Base-by-base conservation (phyloP, 1,140 invertebrate species). In the Antheraea pernyi region DNA sequence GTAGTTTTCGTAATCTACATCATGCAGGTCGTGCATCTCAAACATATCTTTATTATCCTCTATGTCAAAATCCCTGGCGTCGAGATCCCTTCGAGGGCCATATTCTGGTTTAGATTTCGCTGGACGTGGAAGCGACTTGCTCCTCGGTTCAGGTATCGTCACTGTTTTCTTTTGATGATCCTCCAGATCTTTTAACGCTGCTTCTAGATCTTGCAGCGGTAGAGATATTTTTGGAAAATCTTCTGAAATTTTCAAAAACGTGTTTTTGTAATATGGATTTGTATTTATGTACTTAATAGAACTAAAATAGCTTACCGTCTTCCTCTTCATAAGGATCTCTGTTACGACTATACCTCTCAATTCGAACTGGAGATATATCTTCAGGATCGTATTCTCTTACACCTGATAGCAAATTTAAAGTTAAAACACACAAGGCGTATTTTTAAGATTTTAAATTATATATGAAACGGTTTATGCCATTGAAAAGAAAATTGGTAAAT, bases 211-310 rank as follows among this genome's bases (percentile, higher is more conserved):
- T 82, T 88, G 85, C 7, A 92, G 67, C 0, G 90, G 88, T 16
- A 92, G 68, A 2, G 88, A 87, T 68, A 92, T 89, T 75, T 84
- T 90, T 18, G 90, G 90, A 53, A 89, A 91, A 0, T 85, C 84
- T 53, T 85, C 88, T 89, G 82, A 8, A 63, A 70, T n/a, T 48
- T 48, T 48, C 11, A 48, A 11, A 13, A 48, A 48, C 9, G 37
- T 4, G 7, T n/a, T 8, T 9, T 11, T n/a, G 7, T 64, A 10
- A n/a, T 3, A 7, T 2, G 3, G 11, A 0, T 64, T 39, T 39
- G 6, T 42, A 37, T 0, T 42, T 18, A 42, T 8, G 7, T 65
- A n/a, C 46, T 65, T 10, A 0, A 39, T 19, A 65, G 63, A 1
- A 37, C 16, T 65, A 22, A 13, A 16, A 22, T 22, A 10, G 22